Evolutionary conservation across 2,797 vertebrate species (phyloP).

Genomic region (Macrochelys suwanniensis): DNA sequence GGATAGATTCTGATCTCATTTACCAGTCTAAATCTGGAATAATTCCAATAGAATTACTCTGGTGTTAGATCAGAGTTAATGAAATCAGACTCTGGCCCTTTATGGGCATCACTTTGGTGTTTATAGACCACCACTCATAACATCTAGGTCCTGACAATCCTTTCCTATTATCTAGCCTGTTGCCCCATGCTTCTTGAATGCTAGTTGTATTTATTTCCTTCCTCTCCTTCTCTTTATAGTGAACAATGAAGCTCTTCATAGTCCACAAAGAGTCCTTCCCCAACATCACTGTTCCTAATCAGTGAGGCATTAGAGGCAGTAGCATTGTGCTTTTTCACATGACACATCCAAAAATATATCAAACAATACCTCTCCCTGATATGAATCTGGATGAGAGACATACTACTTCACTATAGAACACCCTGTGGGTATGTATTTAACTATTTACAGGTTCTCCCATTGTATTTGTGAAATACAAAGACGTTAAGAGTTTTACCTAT

Average conservation of each 20-base stretch:
- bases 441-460: rapidly evolving
- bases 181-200: neutral
- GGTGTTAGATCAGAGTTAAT: neutral
- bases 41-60: neutral
- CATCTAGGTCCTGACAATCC: neutral
- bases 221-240: neutral
- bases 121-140: neutral
- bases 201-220: neutral
- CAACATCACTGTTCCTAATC: neutral
- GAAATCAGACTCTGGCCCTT: neutral
- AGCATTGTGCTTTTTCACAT: neutral
- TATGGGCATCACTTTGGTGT: neutral
- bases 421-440: neutral
- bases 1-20: neutral
- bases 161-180: neutral
- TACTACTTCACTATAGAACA: neutral
- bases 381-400: neutral
- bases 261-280: neutral
- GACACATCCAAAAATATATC: neutral
- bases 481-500: neutral
- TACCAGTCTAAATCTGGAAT: neutral
- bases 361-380: neutral
- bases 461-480: neutral
- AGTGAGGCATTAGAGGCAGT: neutral
- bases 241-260: neutral